Percentiles rank a stretch among this genome's conserved stretches.
phyloP scores from a whole-genome alignment of 2,797 vertebrate genomes.

The Aldrovandia affinis region DNA sequence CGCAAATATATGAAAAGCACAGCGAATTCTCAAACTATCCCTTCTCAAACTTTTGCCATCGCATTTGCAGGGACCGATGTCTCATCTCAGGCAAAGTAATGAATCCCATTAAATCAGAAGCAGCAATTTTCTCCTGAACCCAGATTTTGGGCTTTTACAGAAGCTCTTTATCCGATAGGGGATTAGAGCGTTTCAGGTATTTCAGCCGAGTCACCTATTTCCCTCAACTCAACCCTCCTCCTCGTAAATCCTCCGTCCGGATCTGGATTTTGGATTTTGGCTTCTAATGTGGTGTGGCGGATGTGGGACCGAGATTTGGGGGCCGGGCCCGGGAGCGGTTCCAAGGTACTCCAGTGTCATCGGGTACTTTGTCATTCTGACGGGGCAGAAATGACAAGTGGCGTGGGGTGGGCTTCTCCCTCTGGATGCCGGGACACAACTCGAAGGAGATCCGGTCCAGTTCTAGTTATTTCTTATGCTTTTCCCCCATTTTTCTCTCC shows the following conservation, averaged over 20 bases:
- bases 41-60: neutral
- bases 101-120: constrained; percentile 9
- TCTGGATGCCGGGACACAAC: neutral
- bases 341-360: neutral
- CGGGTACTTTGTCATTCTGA: neutral
- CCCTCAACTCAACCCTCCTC: constrained; percentile 1
- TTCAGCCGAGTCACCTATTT: neutral
- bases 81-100: neutral
- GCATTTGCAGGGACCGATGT: neutral
- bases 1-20: neutral
- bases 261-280: constrained; percentile 20
- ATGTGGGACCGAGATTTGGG: neutral
- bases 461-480: neutral
- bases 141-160: neutral
- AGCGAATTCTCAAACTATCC: neutral
- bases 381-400: neutral
- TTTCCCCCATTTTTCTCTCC: too few species aligned
- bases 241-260: constrained; percentile 16
- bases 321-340: neutral
- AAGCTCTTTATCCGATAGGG: constrained; percentile 14
- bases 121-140: neutral
- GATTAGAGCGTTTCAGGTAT: constrained; percentile 30
- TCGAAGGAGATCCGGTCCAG: neutral
- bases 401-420: neutral
- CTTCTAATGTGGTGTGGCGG: neutral